These are phyloP conservation scores for Ardeotis arabs DNA, from an alignment of 2,113 vertebrate species.

Conservation along the genomic window DNA sequence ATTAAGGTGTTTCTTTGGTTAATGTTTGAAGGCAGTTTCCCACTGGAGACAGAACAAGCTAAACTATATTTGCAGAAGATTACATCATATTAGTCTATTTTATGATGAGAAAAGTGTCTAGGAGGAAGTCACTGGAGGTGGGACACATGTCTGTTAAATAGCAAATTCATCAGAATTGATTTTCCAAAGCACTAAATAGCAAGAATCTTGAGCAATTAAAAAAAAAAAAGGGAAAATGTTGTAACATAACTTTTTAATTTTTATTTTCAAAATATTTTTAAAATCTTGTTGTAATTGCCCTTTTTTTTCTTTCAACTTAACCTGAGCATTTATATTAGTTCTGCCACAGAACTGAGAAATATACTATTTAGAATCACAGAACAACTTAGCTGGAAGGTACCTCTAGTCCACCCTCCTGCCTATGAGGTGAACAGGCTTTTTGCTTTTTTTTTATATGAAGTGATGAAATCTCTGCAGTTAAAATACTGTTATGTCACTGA, in stretches of 20 bases:
- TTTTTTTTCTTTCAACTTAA: neutral
- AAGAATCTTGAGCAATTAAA: neutral
- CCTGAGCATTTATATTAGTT: neutral
- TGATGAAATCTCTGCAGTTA: neutral
- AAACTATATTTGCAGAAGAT: neutral
- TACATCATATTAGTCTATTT: neutral
- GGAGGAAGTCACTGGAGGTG: neutral
- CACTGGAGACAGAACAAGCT: neutral
- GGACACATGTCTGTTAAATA: neutral
- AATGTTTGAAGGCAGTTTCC: conserved; percentile 11
- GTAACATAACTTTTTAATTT: neutral
- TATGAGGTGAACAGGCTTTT: neutral
- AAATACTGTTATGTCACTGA: neutral
- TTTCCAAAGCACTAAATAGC: neutral
- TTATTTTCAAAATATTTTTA: neutral
- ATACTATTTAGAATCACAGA: neutral
- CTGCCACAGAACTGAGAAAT: neutral
- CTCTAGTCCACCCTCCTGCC: neutral
- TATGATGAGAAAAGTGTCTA: neutral
- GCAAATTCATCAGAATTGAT: neutral
- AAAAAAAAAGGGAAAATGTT: neutral
- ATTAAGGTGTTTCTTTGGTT: neutral
- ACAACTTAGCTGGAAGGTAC: neutral
- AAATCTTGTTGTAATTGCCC: neutral
- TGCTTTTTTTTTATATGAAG: neutral